A percentile compares a stretch with the other conserved stretches of the same genome.
These are phyloP conservation scores for Plebejus melissa DNA, from an alignment of 2,888 invertebrate species.

Conservation along the genomic window DNA sequence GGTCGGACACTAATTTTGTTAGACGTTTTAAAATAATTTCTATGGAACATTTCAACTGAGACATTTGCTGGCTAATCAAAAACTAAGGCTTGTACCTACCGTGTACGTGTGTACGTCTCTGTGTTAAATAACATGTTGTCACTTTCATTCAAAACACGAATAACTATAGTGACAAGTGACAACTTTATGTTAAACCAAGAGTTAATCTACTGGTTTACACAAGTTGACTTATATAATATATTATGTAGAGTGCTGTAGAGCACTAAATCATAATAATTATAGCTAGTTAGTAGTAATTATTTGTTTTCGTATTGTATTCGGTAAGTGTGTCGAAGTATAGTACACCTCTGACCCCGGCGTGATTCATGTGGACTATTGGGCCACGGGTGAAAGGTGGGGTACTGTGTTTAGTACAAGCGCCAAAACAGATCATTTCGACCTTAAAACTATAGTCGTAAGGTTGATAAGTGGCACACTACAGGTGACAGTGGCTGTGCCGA, in stretches of 20 bases:
- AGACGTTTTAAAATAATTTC: neutral
- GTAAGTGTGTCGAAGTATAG: constrained; percentile 40
- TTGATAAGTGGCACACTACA: neutral
- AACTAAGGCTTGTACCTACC: no score
- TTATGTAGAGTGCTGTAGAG: neutral
- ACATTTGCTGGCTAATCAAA: neutral
- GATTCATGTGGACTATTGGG: constrained; percentile 58
- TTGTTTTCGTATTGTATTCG: constrained; percentile 32
- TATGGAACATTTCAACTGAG: neutral
- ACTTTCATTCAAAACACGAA: neutral
- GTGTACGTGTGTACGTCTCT: no score
- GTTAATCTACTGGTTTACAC: no score
- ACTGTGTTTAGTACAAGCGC: constrained; percentile 29
- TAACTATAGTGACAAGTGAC: neutral
- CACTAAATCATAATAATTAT: neutral
- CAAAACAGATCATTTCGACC: constrained; percentile 24
- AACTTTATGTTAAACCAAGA: no score
- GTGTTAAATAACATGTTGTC: no score
- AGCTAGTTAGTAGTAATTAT: neutral
- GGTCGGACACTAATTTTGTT: neutral
- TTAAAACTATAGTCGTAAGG: neutral
- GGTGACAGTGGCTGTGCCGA: neutral
- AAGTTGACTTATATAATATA: neutral
- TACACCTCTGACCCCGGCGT: constrained; percentile 61
- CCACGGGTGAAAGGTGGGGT: constrained; percentile 60